Base-by-base conservation (phyloP, 2,797 vertebrate species). In the Aselliscus stoliczkanus region DNA sequence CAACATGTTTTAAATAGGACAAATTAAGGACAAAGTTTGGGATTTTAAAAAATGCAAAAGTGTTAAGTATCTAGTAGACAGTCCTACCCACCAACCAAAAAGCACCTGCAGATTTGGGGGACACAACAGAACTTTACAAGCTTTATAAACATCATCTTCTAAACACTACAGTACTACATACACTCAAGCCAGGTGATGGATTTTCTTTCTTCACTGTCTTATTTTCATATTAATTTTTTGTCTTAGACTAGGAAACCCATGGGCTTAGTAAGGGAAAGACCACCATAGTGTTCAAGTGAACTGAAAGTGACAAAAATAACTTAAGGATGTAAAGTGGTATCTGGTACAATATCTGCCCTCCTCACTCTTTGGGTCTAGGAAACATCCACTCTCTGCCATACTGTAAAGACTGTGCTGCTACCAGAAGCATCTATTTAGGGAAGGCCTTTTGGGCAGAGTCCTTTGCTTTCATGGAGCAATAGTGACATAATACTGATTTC, bases 201-300 rank as follows among this genome's bases (percentile, higher is more conserved):
- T 27, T 88, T 93, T 92, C 67, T 54, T 80, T 82, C 47, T 20
- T 87, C 80, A 93, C 75, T 54, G 2, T 42, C 5, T 88, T 83
- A 44, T 95, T 96, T 97, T 96, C 72, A 81, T 13, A 60, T 29
- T 0, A 2, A 54, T 94, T 93, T 62, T 83, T 81, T 69, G 70
- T 88, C 81, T 90, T 72, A 77, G 87, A 47, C 31, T 64, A 88
- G 69, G 92, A 95, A 97, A 80, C 17, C 0, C 0, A 23, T 5
- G 31, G 27, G 50, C 76, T 92, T 93, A 72, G 47, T 3, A 56
- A 95, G 50, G 64, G 73, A 96, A 93, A 52, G 34, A 1, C n/a
- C 2, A 56, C 54, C 54, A 29, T 73, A 83, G 52, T 62, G 25
- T 94, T 86, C 75, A 64, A 88, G 37, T 44, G 21, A 44, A 64